Conservation (phyloP, 2,888 invertebrate genomes). For the Hedya salicella region DNA sequence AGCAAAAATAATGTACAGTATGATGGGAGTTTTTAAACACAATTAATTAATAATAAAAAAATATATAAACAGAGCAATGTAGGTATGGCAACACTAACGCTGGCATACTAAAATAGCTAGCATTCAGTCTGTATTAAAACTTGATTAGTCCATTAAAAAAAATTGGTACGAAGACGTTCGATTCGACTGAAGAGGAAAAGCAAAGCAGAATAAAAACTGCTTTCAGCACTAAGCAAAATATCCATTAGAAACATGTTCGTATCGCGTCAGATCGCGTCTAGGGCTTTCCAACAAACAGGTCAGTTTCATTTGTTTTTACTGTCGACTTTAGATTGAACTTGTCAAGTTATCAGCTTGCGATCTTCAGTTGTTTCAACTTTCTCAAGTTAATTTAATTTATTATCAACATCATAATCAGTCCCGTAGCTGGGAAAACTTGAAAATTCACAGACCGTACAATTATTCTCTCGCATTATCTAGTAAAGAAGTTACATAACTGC, state of each 20-base stretch:
- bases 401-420: neutral
- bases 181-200: neutral
- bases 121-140: too few species aligned
- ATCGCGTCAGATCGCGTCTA: constrained; percentile 67
- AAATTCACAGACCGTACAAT: neutral
- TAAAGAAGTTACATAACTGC: constrained; percentile 61
- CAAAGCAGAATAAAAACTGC: constrained; percentile 23
- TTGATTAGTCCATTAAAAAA: neutral
- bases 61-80: too few species aligned
- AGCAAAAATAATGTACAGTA: too few species aligned
- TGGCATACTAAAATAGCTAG: too few species aligned
- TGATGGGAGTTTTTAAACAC: too few species aligned
- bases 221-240: neutral
- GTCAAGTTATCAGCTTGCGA: neutral
- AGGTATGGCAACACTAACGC: too few species aligned
- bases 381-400: neutral
- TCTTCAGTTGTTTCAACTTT: neutral
- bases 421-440: neutral
- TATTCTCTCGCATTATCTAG: constrained; percentile 3
- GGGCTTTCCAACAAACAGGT: constrained; percentile 74
- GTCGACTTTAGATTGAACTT: constrained; percentile 1
- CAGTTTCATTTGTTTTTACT: constrained; percentile 49
- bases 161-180: too few species aligned
- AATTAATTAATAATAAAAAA: too few species aligned
- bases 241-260: constrained; percentile 61